Evolutionary conservation across 2,113 vertebrate genomes (phyloP), one percentile per base, ranked within the genome.

Genomic region (Malurus cyaneus): DNA sequence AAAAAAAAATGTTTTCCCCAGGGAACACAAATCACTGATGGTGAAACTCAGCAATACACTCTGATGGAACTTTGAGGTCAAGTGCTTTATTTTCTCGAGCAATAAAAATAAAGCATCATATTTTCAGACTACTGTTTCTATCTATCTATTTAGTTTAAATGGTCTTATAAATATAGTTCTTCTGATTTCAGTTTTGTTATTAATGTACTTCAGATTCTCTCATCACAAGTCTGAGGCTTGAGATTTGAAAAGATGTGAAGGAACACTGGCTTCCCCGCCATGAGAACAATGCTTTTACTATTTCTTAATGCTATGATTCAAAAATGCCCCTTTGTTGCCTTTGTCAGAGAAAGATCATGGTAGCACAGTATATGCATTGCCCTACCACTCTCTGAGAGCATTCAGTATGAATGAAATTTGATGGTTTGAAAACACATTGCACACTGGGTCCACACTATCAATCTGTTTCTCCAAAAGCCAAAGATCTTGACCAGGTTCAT

Each of bases 321-420:
- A 54, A 89, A 71, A 32, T 24, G 32, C 7, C 65, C 65, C 20
- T 15, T 36, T 66, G 39, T 11, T 6, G 11, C 41, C 44, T 60
- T 56, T 46, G 23, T 44, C 29, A 50, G 24, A 44, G 31, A 7
- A 34, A 47, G 26, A 28, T 66, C 31, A 11, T 0, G 3, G 69
- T 10, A 42, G 41, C 17, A 13, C 6, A 3, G 47, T 34, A 29
- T 46, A n/a, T 8, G 1, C 0, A 0, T 10, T 77, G n/a, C 24
- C 34, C n/a, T 29, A 14, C 3, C 1, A 3, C 9, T 14, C 26
- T 74, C 21, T 42, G 23, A 32, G 47, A 76, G 32, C 13, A 17
- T 25, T 32, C 18, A 32, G 29, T 25, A 20, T 70, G 26, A 53
- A 26, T 12, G 12, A 25, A 74, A 42, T 23, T 13, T 31, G 5